Base-by-base conservation (phyloP, 2,797 vertebrate genomes). In the Rousettus madagascariensis region DNA sequence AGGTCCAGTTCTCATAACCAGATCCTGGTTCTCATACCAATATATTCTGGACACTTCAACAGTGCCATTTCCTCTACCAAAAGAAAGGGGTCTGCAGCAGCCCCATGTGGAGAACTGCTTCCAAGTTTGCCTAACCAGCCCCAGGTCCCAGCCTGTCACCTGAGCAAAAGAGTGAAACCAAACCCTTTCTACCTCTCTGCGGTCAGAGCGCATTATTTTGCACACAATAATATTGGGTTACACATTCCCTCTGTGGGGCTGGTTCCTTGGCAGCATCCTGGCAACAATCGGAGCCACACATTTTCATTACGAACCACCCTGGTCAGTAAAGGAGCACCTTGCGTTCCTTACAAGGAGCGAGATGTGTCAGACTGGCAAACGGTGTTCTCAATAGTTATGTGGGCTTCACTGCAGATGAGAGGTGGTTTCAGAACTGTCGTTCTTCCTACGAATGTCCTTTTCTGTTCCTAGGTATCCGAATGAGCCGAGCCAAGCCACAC, bases 191-290 rank as follows among this genome's bases (percentile, higher is more conserved):
- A 3, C 72, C 72, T 26, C n/a, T 49, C 89, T 11, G 7, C 15
- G 89, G 30, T 33, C 66, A 6, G 13, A 20, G 77, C 57, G 26
- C 17, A 1, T 61, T 69, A 87, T 46, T 46, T 46, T 91, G 59
- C 90, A 77, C 41, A 72, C 72, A 38, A 26, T 94, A 51, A 86
- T 87, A 86, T 95, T 33, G 66, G 89, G 68, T 95, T 86, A 78
- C 88, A 7, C 8, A 1, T 38, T 71, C 90, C 38, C 72, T 74
- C 28, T 11, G 66, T 19, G 61, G 2, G 77, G 63, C 85, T 68
- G 88, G 72, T 49, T 87, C 72, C 91, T 38, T 28, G 63, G 90
- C 36, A 28, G 90, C 0, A 12, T 88, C 92, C 74, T 59, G 19
- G 94, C 92, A 49, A 93, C 66, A 12, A 26, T 1, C 2, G 16